Base-by-base conservation (phyloP, 2,797 vertebrate genomes). In the Oophaga sylvatica region DNA sequence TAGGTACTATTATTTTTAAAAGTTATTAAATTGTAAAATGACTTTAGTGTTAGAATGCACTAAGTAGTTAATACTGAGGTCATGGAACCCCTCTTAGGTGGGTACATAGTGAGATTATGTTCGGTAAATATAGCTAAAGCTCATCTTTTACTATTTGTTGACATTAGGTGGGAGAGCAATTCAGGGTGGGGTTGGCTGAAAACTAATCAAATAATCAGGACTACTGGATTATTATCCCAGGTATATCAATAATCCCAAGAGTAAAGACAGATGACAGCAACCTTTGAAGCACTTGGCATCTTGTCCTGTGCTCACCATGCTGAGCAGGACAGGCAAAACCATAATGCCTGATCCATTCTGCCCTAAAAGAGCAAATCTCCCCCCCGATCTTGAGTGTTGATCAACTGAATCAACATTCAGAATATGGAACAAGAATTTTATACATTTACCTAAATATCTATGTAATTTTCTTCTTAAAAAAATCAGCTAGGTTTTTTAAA, bases 241-340 rank as follows among this genome's bases (percentile, higher is more conserved):
- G 48, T 81, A 67, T 81, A 62, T 81, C 80, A 48, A 80, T 62
- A 80, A n/a, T 81, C n/a, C 41, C n/a, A 67, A 65, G 62, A 81
- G 65, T 35, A 81, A 81, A 67, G 62, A 13, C 19, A 15, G 13
- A 41, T 53, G 60, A 48, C 45, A 20, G 80, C 63, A 48, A n/a
- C 35, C 62, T 81, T 67, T 81, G 80, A 81, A 65, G 62, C 3
- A 8, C 3, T 26, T n/a, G 6, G 22, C 17, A 26, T 81, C 20
- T 26, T 81, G 79, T 12, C 63, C 20, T 16, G 35, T 35, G 31
- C 31, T 22, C 15, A 35, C 79, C 71, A 75, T 16, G 35, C 62
- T 67, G 26, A 22, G 22, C 75, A 56, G 20, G 11, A 56, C n/a
- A 77, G 75, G 53, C 53, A 12, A 26, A 53, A 53, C 53, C 48